Base-by-base conservation (phyloP, 2,888 invertebrate species). In the Allacma fusca region DNA sequence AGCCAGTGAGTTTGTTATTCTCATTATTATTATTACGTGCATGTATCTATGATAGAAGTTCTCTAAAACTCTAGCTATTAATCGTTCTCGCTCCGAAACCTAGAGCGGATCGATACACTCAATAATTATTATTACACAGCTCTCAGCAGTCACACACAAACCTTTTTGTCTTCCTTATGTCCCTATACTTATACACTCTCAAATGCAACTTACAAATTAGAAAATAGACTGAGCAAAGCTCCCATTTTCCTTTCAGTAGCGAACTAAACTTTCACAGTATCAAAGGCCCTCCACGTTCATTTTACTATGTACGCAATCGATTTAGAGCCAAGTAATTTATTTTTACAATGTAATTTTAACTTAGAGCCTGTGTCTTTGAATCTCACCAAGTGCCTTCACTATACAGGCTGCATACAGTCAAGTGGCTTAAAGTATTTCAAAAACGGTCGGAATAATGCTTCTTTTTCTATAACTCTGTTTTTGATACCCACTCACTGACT, bases 1-100 rank as follows among this genome's bases (percentile, higher is more conserved):
- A 82, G 83, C 81, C 82, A 81, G 82, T 78, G 64, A 75, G n/a
- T 67, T 50, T 34, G 34, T 21, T 19, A 65, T 67, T 68, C 57
- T 23, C 1, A 50, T 67, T n/a, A 12, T 23, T 23, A 26, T 26
- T 23, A 26, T 26, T 24, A 62, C 16, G n/a, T 26, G 62, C 26
- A 9, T 23, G 7, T 57, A 4, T 57, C 57, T 29, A 57, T 73
- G 2, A 64, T 23, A 64, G 4, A 64, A 64, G 19, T 34, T 28
- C 28, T 73, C 59, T 62, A 59, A 50, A 50, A 50, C 50, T 50
- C 69, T 69, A 21, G 26, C 34, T 19, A 28, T 29, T 69, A 50
- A 50, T 50, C 34, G 34, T 34, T 34, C 50, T 50, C 50, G 50
- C 50, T 50, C 50, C 50, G 16, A 50, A 50, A 19, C n/a, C 2